Evolutionary conservation across 2,888 invertebrate species (phyloP).

Genomic region (Unio pictorum): DNA sequence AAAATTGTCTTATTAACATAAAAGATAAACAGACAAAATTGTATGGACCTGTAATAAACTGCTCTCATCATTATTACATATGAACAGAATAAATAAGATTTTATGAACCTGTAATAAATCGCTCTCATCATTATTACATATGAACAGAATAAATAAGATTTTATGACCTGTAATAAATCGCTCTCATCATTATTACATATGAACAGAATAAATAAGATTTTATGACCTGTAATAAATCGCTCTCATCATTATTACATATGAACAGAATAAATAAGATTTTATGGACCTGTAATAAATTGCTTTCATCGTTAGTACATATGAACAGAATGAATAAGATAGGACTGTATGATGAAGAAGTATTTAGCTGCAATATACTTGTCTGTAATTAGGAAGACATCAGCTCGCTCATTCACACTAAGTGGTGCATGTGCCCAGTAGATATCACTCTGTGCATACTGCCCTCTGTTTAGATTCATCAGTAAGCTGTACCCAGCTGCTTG

Average conservation of each 20-base stretch:
- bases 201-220: no score
- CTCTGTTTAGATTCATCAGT: constrained; percentile 78
- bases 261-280: no score
- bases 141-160: no score
- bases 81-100: background rate
- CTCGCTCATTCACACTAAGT: constrained; percentile 77
- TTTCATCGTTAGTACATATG: no score
- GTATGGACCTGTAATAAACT: background rate
- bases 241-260: background rate
- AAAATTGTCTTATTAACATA: no score
- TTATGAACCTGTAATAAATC: no score
- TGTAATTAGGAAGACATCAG: constrained; percentile 79
- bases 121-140: no score
- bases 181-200: no score
- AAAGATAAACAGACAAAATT: no score
- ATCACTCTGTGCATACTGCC: constrained; percentile 79
- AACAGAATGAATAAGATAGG: background rate
- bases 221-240: background rate
- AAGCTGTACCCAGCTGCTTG: constrained; percentile 82
- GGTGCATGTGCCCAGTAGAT: constrained; percentile 82
- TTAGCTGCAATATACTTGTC: constrained; percentile 75
- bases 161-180: no score
- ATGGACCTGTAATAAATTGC: no score
- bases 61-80: background rate
- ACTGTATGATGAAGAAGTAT: background rate